Evolutionary conservation across 2,888 invertebrate genomes (phyloP).

Genomic region (Temnothorax ravouxi): DNA sequence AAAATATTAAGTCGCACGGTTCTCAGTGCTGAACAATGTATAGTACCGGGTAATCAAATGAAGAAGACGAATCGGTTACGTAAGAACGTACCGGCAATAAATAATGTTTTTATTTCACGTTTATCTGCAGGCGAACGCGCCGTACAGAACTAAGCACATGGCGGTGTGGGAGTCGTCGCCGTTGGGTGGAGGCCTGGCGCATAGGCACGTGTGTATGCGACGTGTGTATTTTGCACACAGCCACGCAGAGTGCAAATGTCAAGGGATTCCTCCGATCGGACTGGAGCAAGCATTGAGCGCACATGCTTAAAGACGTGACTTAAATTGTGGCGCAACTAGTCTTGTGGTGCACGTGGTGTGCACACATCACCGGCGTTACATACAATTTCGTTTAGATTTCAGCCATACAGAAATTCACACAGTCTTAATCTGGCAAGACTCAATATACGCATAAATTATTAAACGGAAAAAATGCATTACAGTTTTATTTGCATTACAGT

Average conservation of each 20-base stretch:
- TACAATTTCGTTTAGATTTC: constrained; percentile 9
- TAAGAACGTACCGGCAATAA: constrained; percentile 33
- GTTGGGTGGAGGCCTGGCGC: constrained; percentile 69
- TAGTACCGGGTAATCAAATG: neutral
- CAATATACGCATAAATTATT: neutral
- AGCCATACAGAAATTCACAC: neutral
- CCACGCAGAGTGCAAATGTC: constrained; percentile 74
- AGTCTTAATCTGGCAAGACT: neutral
- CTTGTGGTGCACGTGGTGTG: neutral
- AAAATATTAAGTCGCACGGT: neutral
- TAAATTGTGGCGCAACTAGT: constrained; percentile 24
- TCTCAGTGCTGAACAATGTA: neutral
- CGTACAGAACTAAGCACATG: constrained; percentile 64
- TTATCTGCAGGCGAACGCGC: neutral
- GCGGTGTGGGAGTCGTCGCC: constrained; percentile 80
- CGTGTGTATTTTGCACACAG: constrained; percentile 56
- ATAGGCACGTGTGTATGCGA: constrained; percentile 57
- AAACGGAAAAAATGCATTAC: neutral
- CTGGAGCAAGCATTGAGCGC: constrained; percentile 34
- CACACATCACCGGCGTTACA: neutral
- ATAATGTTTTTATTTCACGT: constrained; percentile 14
- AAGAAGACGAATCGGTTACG: neutral
- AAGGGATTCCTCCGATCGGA: constrained; percentile 70
- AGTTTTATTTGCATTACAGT: neutral
- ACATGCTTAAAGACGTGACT: constrained; percentile 14